A percentile compares a stretch with the other conserved stretches of the same genome.
Conservation (phyloP, 1,140 invertebrate genomes). For the Eupristina koningsbergeri region DNA sequence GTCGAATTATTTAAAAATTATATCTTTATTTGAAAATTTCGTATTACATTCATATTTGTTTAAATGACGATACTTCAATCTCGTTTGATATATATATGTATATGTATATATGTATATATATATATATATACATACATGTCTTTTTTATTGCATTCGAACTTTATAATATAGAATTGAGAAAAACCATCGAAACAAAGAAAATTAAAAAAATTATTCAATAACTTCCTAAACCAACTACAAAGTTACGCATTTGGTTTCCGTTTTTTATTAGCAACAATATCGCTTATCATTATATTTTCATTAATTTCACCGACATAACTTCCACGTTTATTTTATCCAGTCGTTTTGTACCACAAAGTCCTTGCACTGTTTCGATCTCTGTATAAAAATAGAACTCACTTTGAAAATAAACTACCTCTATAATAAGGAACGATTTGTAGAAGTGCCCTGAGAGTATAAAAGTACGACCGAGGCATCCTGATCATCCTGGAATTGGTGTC, state of each 20-base stretch:
- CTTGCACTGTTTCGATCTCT: slow-evolving; percentile 41
- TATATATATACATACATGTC: too few relatives aligned
- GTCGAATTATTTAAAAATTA: slow-evolving; percentile 6
- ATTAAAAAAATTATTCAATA: slow-evolving; percentile 15
- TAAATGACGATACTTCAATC: background rate
- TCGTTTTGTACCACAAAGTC: slow-evolving; percentile 46
- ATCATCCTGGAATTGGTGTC: slow-evolving; percentile 50
- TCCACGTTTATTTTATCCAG: background rate
- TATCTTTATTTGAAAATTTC: slow-evolving; percentile 18
- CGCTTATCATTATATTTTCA: slow-evolving; percentile 10
- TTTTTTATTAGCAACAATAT: background rate
- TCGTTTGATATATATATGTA: slow-evolving; percentile 19
- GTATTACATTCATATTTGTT: slow-evolving; percentile 12
- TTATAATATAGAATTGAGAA: background rate
- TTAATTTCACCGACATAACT: background rate
- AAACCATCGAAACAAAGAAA: slow-evolving; percentile 7
- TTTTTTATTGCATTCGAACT: background rate
- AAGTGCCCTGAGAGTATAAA: slow-evolving; percentile 51
- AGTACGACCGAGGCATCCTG: slow-evolving; percentile 38
- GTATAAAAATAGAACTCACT: slow-evolving; percentile 53
- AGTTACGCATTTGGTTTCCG: slow-evolving; percentile 39
- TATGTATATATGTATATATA: too few relatives aligned
- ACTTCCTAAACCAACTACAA: slow-evolving; percentile 16
- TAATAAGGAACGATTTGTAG: slow-evolving; percentile 51
- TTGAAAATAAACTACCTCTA: slow-evolving; percentile 53